phyloP scores from a whole-genome alignment of 2,113 vertebrate species.

The Cygnus atratus region DNA sequence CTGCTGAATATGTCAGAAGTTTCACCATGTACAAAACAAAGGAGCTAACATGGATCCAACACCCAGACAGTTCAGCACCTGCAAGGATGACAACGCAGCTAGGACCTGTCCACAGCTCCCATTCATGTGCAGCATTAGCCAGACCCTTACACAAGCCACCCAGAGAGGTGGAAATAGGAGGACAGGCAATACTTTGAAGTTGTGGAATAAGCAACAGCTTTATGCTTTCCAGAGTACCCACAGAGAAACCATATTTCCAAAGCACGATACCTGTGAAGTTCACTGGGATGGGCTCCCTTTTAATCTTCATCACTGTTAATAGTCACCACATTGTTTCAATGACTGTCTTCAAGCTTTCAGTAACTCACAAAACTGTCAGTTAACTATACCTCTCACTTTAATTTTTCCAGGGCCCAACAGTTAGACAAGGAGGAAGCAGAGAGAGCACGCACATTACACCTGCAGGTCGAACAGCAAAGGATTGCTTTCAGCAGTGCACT shows the following conservation, averaged over 20 bases:
- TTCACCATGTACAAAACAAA: not conserved
- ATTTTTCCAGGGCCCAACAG: not conserved
- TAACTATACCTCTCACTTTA: not conserved
- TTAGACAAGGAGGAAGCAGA: not conserved
- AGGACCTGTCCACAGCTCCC: not conserved
- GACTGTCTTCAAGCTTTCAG: not conserved
- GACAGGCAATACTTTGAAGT: not conserved
- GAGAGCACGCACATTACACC: not conserved
- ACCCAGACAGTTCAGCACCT: not conserved
- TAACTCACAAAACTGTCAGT: not conserved
- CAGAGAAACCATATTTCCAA: not conserved
- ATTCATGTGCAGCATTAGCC: rapidly evolving
- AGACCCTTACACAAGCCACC: not conserved
- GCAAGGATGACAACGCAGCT: rapidly evolving
- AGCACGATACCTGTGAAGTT: not conserved
- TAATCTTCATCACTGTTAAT: not conserved
- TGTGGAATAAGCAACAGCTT: not conserved
- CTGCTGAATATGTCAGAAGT: not conserved
- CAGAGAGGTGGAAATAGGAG: not conserved
- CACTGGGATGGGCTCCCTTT: not conserved
- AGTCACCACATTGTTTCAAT: not conserved
- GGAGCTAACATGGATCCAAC: not conserved
- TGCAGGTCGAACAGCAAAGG: not conserved
- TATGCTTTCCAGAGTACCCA: not conserved
- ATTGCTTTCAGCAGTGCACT: not conserved